Evolutionary conservation across 2,113 vertebrate species (phyloP), one percentile per base, ranked within the genome.

Genomic region (Hemicordylus capensis): DNA sequence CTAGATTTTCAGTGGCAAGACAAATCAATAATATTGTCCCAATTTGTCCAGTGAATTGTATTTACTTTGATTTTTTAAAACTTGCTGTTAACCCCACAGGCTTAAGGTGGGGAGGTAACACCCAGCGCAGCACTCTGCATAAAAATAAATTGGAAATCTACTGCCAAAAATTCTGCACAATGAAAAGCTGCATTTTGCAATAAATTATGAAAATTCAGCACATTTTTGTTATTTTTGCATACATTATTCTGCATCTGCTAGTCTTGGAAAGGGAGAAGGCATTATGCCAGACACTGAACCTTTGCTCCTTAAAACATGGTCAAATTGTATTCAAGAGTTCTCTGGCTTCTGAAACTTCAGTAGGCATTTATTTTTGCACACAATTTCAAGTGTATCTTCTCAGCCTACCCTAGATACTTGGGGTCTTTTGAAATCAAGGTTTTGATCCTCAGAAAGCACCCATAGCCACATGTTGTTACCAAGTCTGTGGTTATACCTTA

Each of bases 1-100:
- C 84, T 2, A 76, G 83, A 89, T 94, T 91, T 88, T 79, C 91
- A 94, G 92, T 89, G 87, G 86, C 93, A 93, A 91, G 93, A 78
- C 89, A 95, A 94, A 90, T 95, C 91, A 93, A 89, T 93, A 94
- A 93, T 90, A 87, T 92, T 94, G 88, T 86, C 86, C 90, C 90
- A 34, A 90, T 93, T 92, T 91, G 88, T 88, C 88, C 91, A 94
- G 93, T 95, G 88, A 93, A 93, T 90, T 81, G 86, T 90, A 93
- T 93, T 95, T 93, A 93, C 90, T 93, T 89, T 91, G 80, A 75
- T 89, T 72, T 26, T 72, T 72, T 44, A n/a, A n/a, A 10, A 72
- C 24, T 1, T 24, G 28, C 39, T 42, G 3, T 26, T 42, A n/a
- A 28, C 24, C 4, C 22, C 39, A 44, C 22, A 44, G 69, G 22